Evolutionary conservation across 1,140 invertebrate species (phyloP), one percentile per base, ranked within the genome.

Genomic region (Dendrolimus kikuchii): DNA sequence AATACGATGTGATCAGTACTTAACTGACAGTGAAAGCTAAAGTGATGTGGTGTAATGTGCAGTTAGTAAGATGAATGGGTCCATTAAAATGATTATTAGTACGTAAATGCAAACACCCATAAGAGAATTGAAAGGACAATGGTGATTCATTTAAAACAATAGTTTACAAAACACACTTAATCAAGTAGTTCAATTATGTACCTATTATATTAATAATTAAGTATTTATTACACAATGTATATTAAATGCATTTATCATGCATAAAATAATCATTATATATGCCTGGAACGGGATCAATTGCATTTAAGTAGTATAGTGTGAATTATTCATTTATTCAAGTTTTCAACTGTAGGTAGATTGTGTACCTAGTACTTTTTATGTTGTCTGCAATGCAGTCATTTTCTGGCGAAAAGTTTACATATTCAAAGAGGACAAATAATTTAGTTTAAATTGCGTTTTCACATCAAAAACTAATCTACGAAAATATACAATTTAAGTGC

Each of bases 221-320:
- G 53, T 49, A 51, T 46, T 46, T 36, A 38, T 46, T 49, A 23
- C 1, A 23, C 23, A 23, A 23, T 23, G 23, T 23, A 23, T 23
- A 23, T 23, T 23, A 23, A 23, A 23, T 23, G 23, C 23, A 23
- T 23, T 23, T 23, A 23, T 23, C 23, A 23, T 23, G 23, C 23
- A 23, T 23, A 3, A 23, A 23, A 23, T 23, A 23, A 23, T 23
- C 23, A 23, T 23, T 23, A 23, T 23, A 23, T 23, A 71, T 78
- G 82, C 77, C 82, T 86, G 82, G 82, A 80, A 62, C 62, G 82
- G 80, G 82, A 83, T 72, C 80, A 83, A 86, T 80, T 82, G 76
- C 74, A 60, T 77, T 80, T 81, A 83, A 85, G 75, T 81, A 84
- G 76, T 49, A 40, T 62, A 54, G 54, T 59, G 49, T 57, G 46